Evolutionary conservation across 2,113 vertebrate species (phyloP).

Genomic region (Larimichthys polyactis): DNA sequence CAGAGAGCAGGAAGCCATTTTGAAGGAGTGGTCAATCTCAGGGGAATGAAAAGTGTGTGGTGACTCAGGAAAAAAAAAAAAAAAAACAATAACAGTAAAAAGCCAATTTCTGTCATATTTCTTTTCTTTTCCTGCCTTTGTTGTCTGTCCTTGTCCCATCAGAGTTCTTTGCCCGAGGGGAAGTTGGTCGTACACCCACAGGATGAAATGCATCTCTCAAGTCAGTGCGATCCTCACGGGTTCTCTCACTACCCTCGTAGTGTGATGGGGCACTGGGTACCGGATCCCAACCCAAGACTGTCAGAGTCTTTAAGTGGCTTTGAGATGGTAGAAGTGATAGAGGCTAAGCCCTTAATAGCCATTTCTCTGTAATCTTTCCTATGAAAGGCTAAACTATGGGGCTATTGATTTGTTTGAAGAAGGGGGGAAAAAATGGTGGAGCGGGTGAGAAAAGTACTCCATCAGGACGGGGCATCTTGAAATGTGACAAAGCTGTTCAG

Average conservation of each 20-base stretch:
- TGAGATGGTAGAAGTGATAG: conserved; percentile 87
- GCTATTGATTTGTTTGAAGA: conserved; percentile 88
- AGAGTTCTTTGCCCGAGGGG: conserved; percentile 56
- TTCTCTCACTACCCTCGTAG: conserved; percentile 68
- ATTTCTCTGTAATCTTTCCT: conserved; percentile 90
- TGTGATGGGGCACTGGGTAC: conserved; percentile 73
- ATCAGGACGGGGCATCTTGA: conserved; percentile 86
- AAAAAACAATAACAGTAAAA: conserved; percentile 56
- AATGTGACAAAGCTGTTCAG: conserved; percentile 86
- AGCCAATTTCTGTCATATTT: conserved; percentile 53
- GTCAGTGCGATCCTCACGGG: conserved; percentile 64
- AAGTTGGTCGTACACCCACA: conserved; percentile 39
- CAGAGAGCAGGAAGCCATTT: conserved; percentile 66
- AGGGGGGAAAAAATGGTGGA: conserved; percentile 60
- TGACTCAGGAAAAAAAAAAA: conserved; percentile 59
- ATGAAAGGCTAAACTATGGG: conserved; percentile 88
- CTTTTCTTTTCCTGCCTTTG: conserved; percentile 47
- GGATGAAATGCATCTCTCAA: conserved; percentile 65
- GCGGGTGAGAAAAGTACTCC: conserved; percentile 81
- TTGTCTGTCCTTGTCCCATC: conserved; percentile 56
- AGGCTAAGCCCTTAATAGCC: conserved; percentile 88
- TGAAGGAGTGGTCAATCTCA: conserved; percentile 57
- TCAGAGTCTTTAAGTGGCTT: conserved; percentile 86
- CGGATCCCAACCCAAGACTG: conserved; percentile 81
- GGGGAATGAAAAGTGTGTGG: conserved; percentile 51